A percentile compares a stretch with the other conserved stretches of the same genome.
phyloP scores from a whole-genome alignment of 64 coral and sea anemone species.

The Actinia tenebrosa region DNA sequence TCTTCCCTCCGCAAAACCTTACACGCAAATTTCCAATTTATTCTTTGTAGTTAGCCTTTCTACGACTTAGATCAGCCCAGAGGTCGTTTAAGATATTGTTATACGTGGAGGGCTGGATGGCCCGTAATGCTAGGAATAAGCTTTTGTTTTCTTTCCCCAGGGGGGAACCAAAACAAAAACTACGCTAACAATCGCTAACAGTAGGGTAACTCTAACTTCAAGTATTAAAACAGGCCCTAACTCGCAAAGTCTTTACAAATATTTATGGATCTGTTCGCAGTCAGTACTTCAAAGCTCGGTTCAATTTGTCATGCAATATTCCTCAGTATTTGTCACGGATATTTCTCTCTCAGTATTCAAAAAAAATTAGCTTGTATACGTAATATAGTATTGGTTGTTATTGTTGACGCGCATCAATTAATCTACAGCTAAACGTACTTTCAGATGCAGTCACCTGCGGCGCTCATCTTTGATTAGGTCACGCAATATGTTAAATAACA shows the following conservation, averaged over 20 bases:
- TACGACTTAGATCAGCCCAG: background rate
- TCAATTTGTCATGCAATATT: background rate
- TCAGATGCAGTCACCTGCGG: background rate
- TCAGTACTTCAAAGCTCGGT: background rate
- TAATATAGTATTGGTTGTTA: background rate
- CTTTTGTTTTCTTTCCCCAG: too few species aligned
- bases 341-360: background rate
- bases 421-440: background rate
- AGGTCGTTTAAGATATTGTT: too few species aligned
- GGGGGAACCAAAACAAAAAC: too few species aligned
- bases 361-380: too few species aligned
- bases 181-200: too few species aligned
- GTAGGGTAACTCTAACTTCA: too few species aligned
- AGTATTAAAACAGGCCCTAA: too few species aligned
- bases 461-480: background rate
- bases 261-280: background rate
- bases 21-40: background rate
- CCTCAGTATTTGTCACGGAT: background rate
- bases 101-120: too few species aligned
- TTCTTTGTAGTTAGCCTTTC: background rate
- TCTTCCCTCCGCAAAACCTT: background rate
- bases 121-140: too few species aligned
- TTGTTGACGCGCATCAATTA: background rate
- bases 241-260: too few species aligned
- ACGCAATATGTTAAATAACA: background rate